Base-by-base conservation (phyloP, 1,140 invertebrate species). In the Maniola jurtina region DNA sequence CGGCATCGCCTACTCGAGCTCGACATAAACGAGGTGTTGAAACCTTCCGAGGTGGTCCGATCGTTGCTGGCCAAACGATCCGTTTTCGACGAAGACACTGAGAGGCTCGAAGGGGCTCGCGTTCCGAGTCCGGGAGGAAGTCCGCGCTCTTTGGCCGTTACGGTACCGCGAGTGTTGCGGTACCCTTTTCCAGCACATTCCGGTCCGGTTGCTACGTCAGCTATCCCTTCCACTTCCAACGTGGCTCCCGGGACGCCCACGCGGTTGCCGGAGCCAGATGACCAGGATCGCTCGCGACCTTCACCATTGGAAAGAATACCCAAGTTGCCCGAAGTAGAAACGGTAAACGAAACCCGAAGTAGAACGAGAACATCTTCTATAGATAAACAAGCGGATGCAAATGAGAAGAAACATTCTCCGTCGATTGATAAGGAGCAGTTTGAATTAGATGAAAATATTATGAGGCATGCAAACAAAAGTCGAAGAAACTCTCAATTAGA, bases 71-170 rank as follows among this genome's bases (percentile, higher is more conserved):
- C 97, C 7, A 98, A 97, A 81, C 94, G 95, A 57, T 98, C 96
- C 59, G 97, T 99, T 10, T 98, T 99, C 84, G 98, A 99, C 83
- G 98, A 99, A 86, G 98, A 99, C 84, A 95, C 95, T 11, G 97
- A 98, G 83, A 92, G 98, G 9, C 91, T 99, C 15, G 97, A 99
- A 86, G 97, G 97, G 76, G 94, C 73, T 95, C 79, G 88, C 8
- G 75, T 76, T 6, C 83, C 88, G 2, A 91, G 89, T 62, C 88
- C 89, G 0, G 72, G 61, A 6, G 74, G 82, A 42, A 84, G 81
- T 64, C 80, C 88, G 35, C 80, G 79, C 65, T 86, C 60, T 40
- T 81, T 35, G 48, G 80, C 58, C 76, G 94, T 76, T 93, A 94
- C 68, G 0, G 52, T 74, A 0, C 86, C 91, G 66, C 95, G 95